Conservation (phyloP, 2,888 invertebrate genomes). For the Diarsia brunnea region DNA sequence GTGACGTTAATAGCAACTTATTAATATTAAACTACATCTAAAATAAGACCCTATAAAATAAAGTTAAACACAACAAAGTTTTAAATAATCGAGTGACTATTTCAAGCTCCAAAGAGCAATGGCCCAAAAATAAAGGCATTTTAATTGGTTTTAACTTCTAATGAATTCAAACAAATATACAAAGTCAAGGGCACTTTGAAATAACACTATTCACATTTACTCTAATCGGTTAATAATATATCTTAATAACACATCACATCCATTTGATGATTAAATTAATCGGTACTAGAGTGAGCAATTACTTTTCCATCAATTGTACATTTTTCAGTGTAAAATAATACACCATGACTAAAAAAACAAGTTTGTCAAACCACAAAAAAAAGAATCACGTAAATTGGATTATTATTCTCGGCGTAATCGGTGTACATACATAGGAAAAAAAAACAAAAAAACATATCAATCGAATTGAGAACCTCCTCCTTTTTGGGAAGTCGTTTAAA, state of each 20-base stretch:
- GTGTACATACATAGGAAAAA: too few relatives aligned
- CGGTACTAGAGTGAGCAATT: conserved; percentile 6
- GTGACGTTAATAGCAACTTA: not conserved
- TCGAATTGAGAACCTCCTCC: too few relatives aligned
- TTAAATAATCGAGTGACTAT: not conserved
- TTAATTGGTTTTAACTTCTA: too few relatives aligned
- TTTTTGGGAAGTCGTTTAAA: too few relatives aligned
- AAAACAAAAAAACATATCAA: too few relatives aligned
- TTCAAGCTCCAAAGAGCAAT: not conserved
- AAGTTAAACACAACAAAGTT: not conserved
- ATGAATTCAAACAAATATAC: too few relatives aligned
- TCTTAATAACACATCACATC: not conserved
- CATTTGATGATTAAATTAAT: conserved; percentile 2
- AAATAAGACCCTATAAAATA: not conserved
- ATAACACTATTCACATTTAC: not conserved
- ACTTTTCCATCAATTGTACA: conserved; percentile 9
- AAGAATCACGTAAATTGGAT: too few relatives aligned
- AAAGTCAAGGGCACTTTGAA: not conserved
- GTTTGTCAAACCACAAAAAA: too few relatives aligned
- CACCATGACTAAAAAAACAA: too few relatives aligned
- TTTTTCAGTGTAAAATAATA: conserved; percentile 7
- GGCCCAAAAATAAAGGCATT: not conserved
- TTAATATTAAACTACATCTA: not conserved
- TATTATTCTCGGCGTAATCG: too few relatives aligned
- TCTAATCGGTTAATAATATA: conserved; percentile 2